Percentiles rank a stretch among this genome's conserved stretches.
Conservation (phyloP, 2,888 invertebrate species). For the Macropis europaea region DNA sequence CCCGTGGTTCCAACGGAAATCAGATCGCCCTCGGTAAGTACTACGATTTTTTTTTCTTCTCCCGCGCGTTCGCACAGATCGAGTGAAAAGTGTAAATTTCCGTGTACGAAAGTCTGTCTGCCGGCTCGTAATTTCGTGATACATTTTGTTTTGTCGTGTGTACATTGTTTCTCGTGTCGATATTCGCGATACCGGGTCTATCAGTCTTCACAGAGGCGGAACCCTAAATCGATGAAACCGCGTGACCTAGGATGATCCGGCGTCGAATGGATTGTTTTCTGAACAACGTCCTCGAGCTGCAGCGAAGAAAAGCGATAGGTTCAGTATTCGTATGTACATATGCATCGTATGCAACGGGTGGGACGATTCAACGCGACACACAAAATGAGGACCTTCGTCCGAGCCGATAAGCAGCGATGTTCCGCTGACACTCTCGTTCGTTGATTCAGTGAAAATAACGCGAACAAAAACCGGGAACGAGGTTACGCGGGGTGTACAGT, state of each 20-base stretch:
- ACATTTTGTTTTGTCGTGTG: background rate
- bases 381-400: background rate
- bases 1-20: conserved; percentile 13
- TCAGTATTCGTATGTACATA: conserved; percentile 32
- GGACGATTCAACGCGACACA: conserved; percentile 1
- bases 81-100: conserved; percentile 2
- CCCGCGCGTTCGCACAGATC: too few relatives aligned
- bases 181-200: conserved; percentile 48
- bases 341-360: conserved; percentile 16
- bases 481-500: too few relatives aligned
- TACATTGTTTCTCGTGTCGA: background rate
- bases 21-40: conserved; percentile 21
- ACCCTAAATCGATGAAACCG: conserved; percentile 60
- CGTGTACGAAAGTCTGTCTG: background rate
- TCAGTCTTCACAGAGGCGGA: conserved; percentile 69
- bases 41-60: conserved; percentile 24
- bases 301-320: conserved; percentile 8
- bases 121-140: conserved; percentile 1
- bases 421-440: too few relatives aligned
- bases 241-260: conserved; percentile 33
- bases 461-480: too few relatives aligned
- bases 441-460: too few relatives aligned
- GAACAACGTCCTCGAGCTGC: conserved; percentile 2
- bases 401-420: conserved; percentile 20
- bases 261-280: background rate